A percentile compares a stretch with the other conserved stretches of the same genome.
Conservation (phyloP, 2,888 invertebrate genomes). For the Drosophila anceps region DNA sequence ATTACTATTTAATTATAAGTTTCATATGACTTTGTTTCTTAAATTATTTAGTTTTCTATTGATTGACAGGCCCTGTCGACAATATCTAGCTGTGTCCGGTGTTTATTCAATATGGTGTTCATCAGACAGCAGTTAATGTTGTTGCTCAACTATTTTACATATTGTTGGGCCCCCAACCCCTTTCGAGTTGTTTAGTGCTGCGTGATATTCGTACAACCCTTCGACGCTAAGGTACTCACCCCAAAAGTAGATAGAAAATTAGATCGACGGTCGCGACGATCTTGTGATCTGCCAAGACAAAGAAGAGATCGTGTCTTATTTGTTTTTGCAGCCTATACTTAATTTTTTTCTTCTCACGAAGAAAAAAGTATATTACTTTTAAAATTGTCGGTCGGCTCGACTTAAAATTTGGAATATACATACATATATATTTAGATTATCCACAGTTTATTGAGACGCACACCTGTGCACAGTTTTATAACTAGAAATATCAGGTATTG, state of each 20-base stretch:
- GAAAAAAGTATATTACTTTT: neutral
- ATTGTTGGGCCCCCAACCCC: neutral
- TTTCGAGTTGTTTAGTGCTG: conserved; percentile 1
- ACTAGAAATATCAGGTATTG: neutral
- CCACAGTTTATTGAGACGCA: neutral
- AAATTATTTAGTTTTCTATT: no score
- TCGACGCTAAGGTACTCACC: neutral
- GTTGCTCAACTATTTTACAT: neutral
- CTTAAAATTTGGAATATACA: neutral
- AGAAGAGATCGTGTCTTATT: neutral
- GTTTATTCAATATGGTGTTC: no score
- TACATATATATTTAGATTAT: neutral
- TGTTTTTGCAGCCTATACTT: neutral
- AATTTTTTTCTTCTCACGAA: neutral
- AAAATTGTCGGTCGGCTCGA: neutral
- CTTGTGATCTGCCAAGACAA: neutral
- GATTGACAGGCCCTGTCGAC: neutral
- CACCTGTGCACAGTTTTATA: neutral
- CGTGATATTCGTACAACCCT: neutral
- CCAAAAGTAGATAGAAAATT: neutral
- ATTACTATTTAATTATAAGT: neutral
- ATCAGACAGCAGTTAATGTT: neutral
- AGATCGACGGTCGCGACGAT: conserved; percentile 2
- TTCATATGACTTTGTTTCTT: no score
- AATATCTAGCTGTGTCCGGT: neutral